Base-by-base conservation (phyloP, 2,888 invertebrate genomes). In the Noctua fimbriata region DNA sequence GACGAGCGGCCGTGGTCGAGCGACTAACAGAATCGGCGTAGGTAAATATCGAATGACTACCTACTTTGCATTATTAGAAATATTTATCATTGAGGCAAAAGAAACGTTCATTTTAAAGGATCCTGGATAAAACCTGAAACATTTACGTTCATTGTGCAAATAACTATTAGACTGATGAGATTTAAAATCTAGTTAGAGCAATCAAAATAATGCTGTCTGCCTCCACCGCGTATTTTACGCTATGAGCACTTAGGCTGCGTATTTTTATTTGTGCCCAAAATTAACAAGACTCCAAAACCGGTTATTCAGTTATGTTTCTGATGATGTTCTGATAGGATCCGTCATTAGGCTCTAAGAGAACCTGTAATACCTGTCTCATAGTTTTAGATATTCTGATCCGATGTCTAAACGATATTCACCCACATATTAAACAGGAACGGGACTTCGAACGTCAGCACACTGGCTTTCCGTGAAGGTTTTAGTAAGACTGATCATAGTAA, bases 21-120 rank as follows among this genome's bases (percentile, higher is more conserved):
- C 88, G 80, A 82, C 89, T 88, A 83, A 91, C 93, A 90, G 91
- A 91, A 92, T 93, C 92, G 90, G 88, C 92, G 89, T 93, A 93
- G 91, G 93, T 94, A 94, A 95, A 95, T 94, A 93, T 94, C 93
- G 92, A 94, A 92, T 93, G 90, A 91, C 91, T 94, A 92, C 93
- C 94, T 95, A 93, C 94, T 95, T 94, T 93, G 94, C 94, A 93
- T 94, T 94, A 91, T 92, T 92, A 91, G 92, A 91, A 93, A 94
- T 93, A 93, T 89, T 91, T 89, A 86, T 81, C 84, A 87, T 89
- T 86, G 79, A 86, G 79, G 81, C 79, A 78, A 84, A 84, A 90
- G 79, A 89, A 87, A 88, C 90, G 85, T 80, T 36, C 52, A 69
- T 69, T 73, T 83, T 73, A 58, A 71, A 58, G 41, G 67, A 75